A percentile compares a stretch with the other conserved stretches of the same genome.
Conservation (phyloP, 92 coral and sea anemone genomes). For the Bergia puertoricense region DNA sequence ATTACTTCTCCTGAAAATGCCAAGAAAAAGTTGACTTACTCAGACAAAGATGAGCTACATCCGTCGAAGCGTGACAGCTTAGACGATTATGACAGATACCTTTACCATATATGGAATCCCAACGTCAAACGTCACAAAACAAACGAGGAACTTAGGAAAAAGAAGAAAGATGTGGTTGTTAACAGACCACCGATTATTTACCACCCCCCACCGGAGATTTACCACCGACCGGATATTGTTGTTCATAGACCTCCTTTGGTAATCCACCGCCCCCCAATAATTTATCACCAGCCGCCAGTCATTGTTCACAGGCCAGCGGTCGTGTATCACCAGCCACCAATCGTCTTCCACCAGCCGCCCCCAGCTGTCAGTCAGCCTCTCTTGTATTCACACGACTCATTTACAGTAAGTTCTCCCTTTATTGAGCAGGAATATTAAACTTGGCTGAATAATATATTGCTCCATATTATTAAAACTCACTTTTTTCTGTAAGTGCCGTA, state of each 20-base stretch:
- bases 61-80: constrained; percentile 62
- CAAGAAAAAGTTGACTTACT: constrained; percentile 63
- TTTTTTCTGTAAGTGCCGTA: too few relatives aligned
- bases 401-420: constrained; percentile 59
- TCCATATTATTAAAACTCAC: too few relatives aligned
- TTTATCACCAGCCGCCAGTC: constrained; percentile 98
- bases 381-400: constrained; percentile 95
- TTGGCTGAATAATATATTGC: not conserved
- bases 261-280: constrained; percentile 95
- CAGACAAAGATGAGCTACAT: not conserved
- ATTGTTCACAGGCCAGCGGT: constrained; percentile 99
- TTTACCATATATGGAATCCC: constrained; percentile 38
- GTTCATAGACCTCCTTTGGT: constrained; percentile 99
- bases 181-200: constrained; percentile 98
- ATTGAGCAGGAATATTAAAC: not conserved
- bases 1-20: constrained; percentile 72
- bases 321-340: constrained; percentile 98
- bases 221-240: constrained; percentile 97
- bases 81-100: constrained; percentile 19
- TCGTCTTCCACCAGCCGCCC: constrained; percentile 96
- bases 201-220: constrained; percentile 98
- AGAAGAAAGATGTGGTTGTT: constrained; percentile 94
- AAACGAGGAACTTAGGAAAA: constrained; percentile 38
- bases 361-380: constrained; percentile 97
- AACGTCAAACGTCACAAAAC: not conserved